phyloP scores from a whole-genome alignment of 2,797 vertebrate species.

The Micropoecilia bifurca region DNA sequence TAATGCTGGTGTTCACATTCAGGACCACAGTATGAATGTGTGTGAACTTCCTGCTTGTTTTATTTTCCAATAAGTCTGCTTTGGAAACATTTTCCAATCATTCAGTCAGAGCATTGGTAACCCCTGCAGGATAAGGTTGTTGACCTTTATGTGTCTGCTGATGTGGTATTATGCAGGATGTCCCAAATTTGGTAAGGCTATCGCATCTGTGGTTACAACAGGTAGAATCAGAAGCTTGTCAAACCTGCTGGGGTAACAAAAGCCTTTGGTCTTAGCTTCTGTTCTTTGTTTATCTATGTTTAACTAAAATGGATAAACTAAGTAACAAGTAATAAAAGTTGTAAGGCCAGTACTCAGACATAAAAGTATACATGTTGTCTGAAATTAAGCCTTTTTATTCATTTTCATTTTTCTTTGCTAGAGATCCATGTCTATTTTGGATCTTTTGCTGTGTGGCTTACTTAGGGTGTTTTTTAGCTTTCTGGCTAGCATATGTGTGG shows the following conservation, averaged over 20 bases:
- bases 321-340: constrained; percentile 18
- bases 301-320: constrained; percentile 17
- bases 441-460: background rate
- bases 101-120: constrained; percentile 4
- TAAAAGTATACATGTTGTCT: background rate
- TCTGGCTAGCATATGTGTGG: background rate
- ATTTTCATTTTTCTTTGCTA: background rate
- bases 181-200: constrained; percentile 70
- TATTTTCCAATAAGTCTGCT: constrained; percentile 15
- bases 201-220: constrained; percentile 56
- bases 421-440: background rate
- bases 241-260: constrained; percentile 50
- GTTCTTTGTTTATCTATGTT: constrained; percentile 25
- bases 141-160: constrained; percentile 24
- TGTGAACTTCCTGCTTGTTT: constrained; percentile 37
- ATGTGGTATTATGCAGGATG: constrained; percentile 52
- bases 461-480: background rate
- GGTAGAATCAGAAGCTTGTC: constrained; percentile 65
- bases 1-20: constrained; percentile 27
- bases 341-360: background rate
- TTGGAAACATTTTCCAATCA: constrained; percentile 17
- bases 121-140: background rate
- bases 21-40: constrained; percentile 12
- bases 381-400: background rate
- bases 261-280: constrained; percentile 22